A percentile compares a stretch with the other conserved stretches of the same genome.
phyloP scores from a whole-genome alignment of 2,888 invertebrate genomes.

The Cataglyphis livida region DNA sequence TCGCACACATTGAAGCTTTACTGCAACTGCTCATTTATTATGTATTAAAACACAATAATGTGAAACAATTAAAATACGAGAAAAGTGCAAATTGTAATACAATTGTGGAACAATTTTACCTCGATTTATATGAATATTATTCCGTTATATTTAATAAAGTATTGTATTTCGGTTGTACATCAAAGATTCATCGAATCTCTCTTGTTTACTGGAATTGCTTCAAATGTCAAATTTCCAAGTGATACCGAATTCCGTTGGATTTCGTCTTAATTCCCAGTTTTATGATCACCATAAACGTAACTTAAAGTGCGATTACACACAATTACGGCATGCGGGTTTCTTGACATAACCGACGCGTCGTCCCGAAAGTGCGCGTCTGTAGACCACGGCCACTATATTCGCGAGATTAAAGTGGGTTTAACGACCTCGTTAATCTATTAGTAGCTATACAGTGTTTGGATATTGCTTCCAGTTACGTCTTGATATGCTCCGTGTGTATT shows the following conservation, averaged over 20 bases:
- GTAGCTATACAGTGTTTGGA: constrained; percentile 30
- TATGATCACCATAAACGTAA: constrained; percentile 68
- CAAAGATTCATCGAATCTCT: not conserved
- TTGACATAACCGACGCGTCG: constrained; percentile 44
- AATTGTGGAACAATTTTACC: not conserved
- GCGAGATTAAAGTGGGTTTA: constrained; percentile 69
- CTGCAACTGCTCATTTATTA: not conserved
- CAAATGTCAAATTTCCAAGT: not conserved
- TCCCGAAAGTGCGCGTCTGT: constrained; percentile 26
- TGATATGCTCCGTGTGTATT: not conserved
- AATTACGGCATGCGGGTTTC: constrained; percentile 61
- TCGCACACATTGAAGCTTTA: not conserved
- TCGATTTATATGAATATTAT: constrained; percentile 17
- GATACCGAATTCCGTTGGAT: constrained; percentile 44
- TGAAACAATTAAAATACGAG: not conserved
- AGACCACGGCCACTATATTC: constrained; percentile 57
- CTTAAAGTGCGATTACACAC: constrained; percentile 63
- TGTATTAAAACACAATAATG: constrained; percentile 12
- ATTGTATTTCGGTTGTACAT: not conserved
- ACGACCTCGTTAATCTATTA: constrained; percentile 71
- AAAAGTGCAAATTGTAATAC: not conserved
- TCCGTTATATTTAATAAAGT: constrained; percentile 2
- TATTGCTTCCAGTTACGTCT: constrained; percentile 12
- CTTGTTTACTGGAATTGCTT: not conserved
- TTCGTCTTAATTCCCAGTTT: constrained; percentile 68